Evolutionary conservation across 2,888 invertebrate genomes (phyloP).

Genomic region (Philereme vetulata): DNA sequence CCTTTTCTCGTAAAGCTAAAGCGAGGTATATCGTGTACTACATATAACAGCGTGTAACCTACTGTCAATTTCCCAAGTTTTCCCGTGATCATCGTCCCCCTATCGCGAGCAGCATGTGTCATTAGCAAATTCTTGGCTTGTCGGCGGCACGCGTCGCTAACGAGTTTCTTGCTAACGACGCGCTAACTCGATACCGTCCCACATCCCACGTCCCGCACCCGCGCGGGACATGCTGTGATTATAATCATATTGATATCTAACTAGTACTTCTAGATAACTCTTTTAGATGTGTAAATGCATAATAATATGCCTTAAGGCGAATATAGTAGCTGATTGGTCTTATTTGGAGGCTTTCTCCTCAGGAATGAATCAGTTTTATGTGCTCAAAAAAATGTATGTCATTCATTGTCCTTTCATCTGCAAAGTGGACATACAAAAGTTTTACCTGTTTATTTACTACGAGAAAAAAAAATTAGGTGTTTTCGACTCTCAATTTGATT

Average conservation of each 20-base stretch:
- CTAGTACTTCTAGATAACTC: background rate
- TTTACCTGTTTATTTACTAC: too few relatives aligned
- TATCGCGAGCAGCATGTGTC: constrained; percentile 65
- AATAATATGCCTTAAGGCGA: background rate
- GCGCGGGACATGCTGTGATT: constrained; percentile 40
- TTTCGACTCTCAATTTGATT: too few relatives aligned
- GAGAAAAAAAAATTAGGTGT: too few relatives aligned
- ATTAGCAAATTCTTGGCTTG: constrained; percentile 81
- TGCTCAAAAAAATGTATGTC: too few relatives aligned
- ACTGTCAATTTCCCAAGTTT: constrained; percentile 5
- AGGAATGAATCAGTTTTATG: too few relatives aligned
- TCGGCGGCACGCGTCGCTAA: constrained; percentile 77
- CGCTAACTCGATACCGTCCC: constrained; percentile 72
- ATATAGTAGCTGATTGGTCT: too few relatives aligned
- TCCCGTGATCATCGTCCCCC: constrained; percentile 38
- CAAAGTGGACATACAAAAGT: too few relatives aligned
- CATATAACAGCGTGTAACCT: too few relatives aligned
- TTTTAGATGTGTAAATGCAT: background rate
- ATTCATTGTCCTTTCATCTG: too few relatives aligned
- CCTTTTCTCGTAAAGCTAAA: too few relatives aligned
- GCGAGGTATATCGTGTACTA: too few relatives aligned
- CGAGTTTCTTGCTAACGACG: constrained; percentile 79
- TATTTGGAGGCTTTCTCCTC: too few relatives aligned
- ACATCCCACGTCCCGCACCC: constrained; percentile 40
- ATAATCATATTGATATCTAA: constrained; percentile 20